These are phyloP conservation scores for Oophaga pumilio DNA, from an alignment of 2,113 vertebrate genomes.

Conservation along the genomic window DNA sequence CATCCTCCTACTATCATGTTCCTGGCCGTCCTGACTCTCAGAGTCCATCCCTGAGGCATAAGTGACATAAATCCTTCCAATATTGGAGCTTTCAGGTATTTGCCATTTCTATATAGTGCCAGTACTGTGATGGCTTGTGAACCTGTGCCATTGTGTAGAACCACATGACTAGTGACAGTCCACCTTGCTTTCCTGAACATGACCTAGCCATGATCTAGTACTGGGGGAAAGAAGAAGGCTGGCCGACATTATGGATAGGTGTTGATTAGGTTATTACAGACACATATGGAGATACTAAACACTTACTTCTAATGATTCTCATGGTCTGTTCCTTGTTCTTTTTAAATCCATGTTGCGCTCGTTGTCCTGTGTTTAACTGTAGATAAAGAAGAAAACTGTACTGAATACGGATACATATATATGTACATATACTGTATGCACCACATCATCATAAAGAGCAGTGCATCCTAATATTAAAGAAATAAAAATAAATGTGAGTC, in stretches of 20 bases:
- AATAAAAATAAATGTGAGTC: no score
- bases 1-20: no score
- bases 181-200: no score
- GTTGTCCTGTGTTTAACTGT: not conserved
- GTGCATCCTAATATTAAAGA: not conserved
- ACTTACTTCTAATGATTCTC: constrained; percentile 6
- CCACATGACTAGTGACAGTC: no score
- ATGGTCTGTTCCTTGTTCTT: not conserved
- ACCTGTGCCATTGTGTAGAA: no score
- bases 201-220: no score
- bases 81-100: no score
- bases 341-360: not conserved
- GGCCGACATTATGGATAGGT: not conserved
- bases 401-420: not conserved
- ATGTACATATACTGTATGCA: not conserved
- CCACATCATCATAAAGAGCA: not conserved
- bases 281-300: not conserved
- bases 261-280: not conserved
- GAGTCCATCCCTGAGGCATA: no score
- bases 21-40: no score
- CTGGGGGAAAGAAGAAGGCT: not conserved
- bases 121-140: no score
- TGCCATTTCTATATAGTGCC: no score
- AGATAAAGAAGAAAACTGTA: not conserved
- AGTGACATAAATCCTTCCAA: no score